Conservation (phyloP, 1,140 invertebrate genomes). For the Grapholita molesta region DNA sequence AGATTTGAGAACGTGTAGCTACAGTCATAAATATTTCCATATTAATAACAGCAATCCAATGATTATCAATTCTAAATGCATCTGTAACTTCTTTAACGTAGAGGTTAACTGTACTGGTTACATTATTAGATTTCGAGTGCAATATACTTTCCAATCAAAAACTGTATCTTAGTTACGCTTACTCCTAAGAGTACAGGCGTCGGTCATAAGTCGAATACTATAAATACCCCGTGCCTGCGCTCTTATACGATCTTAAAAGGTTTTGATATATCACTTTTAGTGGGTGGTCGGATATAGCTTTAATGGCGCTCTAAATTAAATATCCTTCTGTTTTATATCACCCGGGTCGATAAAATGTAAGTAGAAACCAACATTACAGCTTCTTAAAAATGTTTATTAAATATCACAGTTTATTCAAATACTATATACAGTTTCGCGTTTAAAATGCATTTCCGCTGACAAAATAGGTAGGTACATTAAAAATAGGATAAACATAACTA, state of each 20-base stretch:
- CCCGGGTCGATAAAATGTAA: not conserved
- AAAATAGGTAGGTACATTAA: not conserved
- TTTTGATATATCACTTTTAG: conserved; percentile 43
- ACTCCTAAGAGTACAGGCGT: not conserved
- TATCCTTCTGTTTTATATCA: conserved; percentile 15
- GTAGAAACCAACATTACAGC: conserved; percentile 1
- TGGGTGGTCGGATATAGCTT: conserved; percentile 55
- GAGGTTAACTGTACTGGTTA: not conserved
- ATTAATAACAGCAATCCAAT: too few relatives aligned
- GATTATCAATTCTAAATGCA: too few relatives aligned
- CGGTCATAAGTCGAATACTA: not conserved
- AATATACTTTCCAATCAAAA: not conserved
- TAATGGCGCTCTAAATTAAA: conserved; percentile 24
- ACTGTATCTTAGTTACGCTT: not conserved
- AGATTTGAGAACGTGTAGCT: too few relatives aligned
- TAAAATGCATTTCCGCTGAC: not conserved
- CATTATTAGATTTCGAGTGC: not conserved
- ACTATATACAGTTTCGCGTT: conserved; percentile 1
- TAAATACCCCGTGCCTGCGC: conserved; percentile 26
- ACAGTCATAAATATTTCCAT: too few relatives aligned
- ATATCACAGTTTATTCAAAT: conserved; percentile 18
- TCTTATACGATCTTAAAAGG: conserved; percentile 25
- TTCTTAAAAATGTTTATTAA: conserved; percentile 10
- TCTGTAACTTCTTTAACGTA: not conserved
- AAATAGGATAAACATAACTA: not conserved